Evolutionary conservation across 2,888 invertebrate species (phyloP), one percentile per base, ranked within the genome.

Genomic region (Strigamia maritima): DNA sequence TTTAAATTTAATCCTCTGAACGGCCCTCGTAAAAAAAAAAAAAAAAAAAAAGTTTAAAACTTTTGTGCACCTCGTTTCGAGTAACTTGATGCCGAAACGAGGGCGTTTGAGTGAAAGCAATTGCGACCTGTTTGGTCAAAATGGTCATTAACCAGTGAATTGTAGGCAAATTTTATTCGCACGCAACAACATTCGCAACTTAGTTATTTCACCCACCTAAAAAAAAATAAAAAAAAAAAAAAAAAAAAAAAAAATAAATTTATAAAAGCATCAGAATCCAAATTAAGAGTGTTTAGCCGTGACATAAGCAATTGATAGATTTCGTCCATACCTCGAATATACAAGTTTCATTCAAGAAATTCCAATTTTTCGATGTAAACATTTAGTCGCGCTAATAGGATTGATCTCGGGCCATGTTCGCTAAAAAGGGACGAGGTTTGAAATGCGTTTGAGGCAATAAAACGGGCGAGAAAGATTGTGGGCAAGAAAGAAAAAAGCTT

Each of bases 1-100:
- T 65, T 65, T 65, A 65, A 65, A 65, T 65, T 65, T 65, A 65
- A 65, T 65, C 65, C 65, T 24, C 65, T 65, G 65, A 65, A 65
- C 65, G 65, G 65, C 26, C 65, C 26, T 65, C 65, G 65, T 65
- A 65, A 65, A 65, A 19, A 65, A 65, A 65, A 65, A 65, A 65
- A 10, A 49, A n/a, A n/a, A n/a, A 49, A 10, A n/a, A 49, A 49
- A 49, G 49, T 49, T 65, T 65, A 6, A 28, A 24, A 24, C 6
- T 65, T 65, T 65, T 1, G 2, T 49, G 65, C 28, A 28, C 28
- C 28, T 65, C 28, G 65, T 60, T 60, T 24, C 24, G 60, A 60
- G 22, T 10, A 2, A 14, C 6, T 7, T 35, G 35, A 7, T 35
- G 35, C n/a, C n/a, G n/a, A n/a, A 35, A 40, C 40, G 40, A 40